These are phyloP conservation scores for Pherbina coryleti DNA, from an alignment of 2,888 invertebrate species.

Conservation along the genomic window DNA sequence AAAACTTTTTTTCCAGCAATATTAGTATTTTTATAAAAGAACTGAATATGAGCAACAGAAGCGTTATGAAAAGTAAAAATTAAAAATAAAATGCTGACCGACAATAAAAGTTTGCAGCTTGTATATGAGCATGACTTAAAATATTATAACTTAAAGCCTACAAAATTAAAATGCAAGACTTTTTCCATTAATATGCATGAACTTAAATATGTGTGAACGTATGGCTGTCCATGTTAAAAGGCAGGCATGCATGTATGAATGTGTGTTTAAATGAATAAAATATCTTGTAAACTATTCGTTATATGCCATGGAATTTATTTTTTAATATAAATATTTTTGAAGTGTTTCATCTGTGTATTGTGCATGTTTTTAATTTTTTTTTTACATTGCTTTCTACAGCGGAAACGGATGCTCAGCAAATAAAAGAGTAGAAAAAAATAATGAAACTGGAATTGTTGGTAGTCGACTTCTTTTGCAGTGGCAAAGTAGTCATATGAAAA, in stretches of 20 bases:
- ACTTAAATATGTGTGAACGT: no score
- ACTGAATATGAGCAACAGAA: neutral
- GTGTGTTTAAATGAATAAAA: no score
- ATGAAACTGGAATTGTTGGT: neutral
- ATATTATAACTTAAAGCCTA: neutral
- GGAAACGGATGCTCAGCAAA: conserved; percentile 19
- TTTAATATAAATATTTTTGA: conserved; percentile 11
- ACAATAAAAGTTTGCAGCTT: neutral
- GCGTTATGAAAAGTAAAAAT: neutral
- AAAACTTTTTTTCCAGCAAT: neutral
- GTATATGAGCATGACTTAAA: neutral
- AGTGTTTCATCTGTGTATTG: conserved; percentile 13
- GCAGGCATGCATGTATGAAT: no score
- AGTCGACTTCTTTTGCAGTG: conserved; percentile 23
- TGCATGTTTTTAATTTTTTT: neutral
- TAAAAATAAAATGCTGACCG: neutral
- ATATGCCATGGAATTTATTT: neutral
- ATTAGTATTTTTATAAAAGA: neutral
- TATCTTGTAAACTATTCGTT: no score
- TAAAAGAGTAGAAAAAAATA: neutral
- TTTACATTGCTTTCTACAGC: neutral
- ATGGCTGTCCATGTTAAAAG: no score
- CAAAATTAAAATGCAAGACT: neutral
- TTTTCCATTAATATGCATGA: neutral
- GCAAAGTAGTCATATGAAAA: conserved; percentile 6